phyloP scores from a whole-genome alignment of 2,888 invertebrate genomes.

The Malacosoma neustria region DNA sequence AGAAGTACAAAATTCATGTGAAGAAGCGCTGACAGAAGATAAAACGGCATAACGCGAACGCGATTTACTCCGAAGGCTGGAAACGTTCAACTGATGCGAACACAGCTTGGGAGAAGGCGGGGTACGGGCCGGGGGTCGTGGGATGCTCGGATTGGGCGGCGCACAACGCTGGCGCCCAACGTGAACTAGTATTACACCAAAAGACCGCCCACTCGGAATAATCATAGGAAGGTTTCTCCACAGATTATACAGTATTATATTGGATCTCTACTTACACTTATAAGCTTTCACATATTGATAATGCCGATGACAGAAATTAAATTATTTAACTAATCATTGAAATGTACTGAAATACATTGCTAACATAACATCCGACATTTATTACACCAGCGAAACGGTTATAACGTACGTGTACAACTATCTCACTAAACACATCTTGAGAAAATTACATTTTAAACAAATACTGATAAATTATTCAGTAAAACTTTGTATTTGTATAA shows the following conservation, averaged over 20 bases:
- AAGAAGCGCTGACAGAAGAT: slow-evolving; percentile 53
- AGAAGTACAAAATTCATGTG: slow-evolving; percentile 59
- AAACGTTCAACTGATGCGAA: slow-evolving; percentile 54
- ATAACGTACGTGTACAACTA: too few species aligned
- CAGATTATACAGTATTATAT: slow-evolving; percentile 36
- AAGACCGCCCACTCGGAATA: slow-evolving; percentile 44
- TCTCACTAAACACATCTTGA: too few species aligned
- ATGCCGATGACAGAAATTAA: not conserved
- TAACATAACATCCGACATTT: too few species aligned
- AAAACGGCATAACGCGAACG: slow-evolving; percentile 62
- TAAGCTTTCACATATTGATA: not conserved
- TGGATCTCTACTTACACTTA: slow-evolving; percentile 13
- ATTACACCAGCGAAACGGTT: too few species aligned
- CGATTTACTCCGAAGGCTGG: slow-evolving; percentile 46
- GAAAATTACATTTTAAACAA: too few species aligned
- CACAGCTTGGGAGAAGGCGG: slow-evolving; percentile 15
- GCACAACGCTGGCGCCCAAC: slow-evolving; percentile 43
- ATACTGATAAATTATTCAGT: too few species aligned
- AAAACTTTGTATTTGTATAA: too few species aligned
- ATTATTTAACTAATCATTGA: too few species aligned
- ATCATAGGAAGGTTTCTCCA: slow-evolving; percentile 59
- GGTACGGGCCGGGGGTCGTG: slow-evolving; percentile 20
- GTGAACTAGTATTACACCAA: slow-evolving; percentile 35
- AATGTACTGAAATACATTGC: too few species aligned
- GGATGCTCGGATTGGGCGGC: slow-evolving; percentile 23